A percentile compares a stretch with the other conserved stretches of the same genome.
Evolutionary conservation across 2,888 invertebrate genomes (phyloP).

Genomic region (Litoditis marina): DNA sequence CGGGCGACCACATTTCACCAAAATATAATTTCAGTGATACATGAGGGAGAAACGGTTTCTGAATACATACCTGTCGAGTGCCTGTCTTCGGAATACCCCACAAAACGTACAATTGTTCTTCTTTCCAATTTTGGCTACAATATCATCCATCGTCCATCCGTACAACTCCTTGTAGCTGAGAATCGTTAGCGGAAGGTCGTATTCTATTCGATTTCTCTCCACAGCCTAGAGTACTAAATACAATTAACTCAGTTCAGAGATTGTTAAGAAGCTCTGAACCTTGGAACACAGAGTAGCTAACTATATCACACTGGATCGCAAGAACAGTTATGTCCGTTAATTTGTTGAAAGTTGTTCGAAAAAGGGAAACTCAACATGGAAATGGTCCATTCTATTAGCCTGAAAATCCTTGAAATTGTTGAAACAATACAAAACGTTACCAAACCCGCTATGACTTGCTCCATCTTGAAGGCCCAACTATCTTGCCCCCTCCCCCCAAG

Average conservation of each 20-base stretch:
- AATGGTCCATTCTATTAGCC: too few relatives aligned
- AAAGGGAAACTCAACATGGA: background rate
- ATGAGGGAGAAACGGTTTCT: too few relatives aligned
- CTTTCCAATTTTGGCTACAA: conserved; percentile 76
- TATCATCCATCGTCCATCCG: conserved; percentile 98
- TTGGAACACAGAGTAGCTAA: too few relatives aligned
- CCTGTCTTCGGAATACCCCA: conserved; percentile 82
- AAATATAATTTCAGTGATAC: background rate
- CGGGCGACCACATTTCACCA: background rate
- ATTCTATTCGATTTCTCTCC: conserved; percentile 87
- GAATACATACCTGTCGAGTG: conserved; percentile 69
- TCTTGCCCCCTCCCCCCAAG: too few relatives aligned
- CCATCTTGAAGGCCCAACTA: too few relatives aligned
- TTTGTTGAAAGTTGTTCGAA: background rate
- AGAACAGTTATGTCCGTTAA: too few relatives aligned
- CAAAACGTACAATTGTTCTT: conserved; percentile 84
- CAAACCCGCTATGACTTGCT: too few relatives aligned
- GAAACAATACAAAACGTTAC: too few relatives aligned
- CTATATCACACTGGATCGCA: too few relatives aligned
- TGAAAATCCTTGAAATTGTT: too few relatives aligned
- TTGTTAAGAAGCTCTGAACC: too few relatives aligned
- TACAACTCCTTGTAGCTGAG: conserved; percentile 88
- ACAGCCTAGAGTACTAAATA: conserved; percentile 67
- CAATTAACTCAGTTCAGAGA: too few relatives aligned
- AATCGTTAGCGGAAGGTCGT: conserved; percentile 86